A percentile compares a stretch with the other conserved stretches of the same genome.
phyloP scores from a whole-genome alignment of 1,140 invertebrate species.

The Sesamia nonagrioides region DNA sequence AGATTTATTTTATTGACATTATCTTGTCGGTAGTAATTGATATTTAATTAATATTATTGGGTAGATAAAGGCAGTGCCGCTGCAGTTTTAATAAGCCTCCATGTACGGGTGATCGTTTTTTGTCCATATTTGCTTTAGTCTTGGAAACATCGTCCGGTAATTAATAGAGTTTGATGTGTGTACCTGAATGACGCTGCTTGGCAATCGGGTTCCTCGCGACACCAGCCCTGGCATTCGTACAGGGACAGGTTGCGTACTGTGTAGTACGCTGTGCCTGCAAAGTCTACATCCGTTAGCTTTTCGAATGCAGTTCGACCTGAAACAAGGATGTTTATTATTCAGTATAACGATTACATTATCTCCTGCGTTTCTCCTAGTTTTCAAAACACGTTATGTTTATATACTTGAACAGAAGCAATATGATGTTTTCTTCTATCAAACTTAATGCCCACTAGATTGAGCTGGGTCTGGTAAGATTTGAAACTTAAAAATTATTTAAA shows the following conservation, averaged over 20 bases:
- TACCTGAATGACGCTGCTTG: slow-evolving; percentile 95
- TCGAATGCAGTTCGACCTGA: slow-evolving; percentile 95
- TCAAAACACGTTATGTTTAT: too few species aligned
- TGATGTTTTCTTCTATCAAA: too few species aligned
- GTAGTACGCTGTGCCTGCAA: slow-evolving; percentile 96
- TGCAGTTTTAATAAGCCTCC: slow-evolving; percentile 1
- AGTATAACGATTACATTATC: background rate
- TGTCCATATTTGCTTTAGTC: slow-evolving; percentile 9
- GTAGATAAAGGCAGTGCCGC: slow-evolving; percentile 8
- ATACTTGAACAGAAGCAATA: too few species aligned
- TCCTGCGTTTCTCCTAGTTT: too few species aligned
- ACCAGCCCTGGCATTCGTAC: slow-evolving; percentile 98
- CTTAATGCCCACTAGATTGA: too few species aligned
- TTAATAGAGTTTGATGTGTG: background rate
- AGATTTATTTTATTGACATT: slow-evolving; percentile 49
- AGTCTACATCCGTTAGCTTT: slow-evolving; percentile 97
- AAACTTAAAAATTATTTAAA: too few species aligned
- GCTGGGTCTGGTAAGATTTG: too few species aligned
- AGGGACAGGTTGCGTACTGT: slow-evolving; percentile 96
- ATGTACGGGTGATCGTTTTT: slow-evolving; percentile 3
- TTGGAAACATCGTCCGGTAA: slow-evolving; percentile 13
- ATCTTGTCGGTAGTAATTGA: slow-evolving; percentile 40
- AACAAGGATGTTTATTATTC: slow-evolving; percentile 54
- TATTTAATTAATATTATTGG: slow-evolving; percentile 41
- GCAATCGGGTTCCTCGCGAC: slow-evolving; percentile 96